Conservation (phyloP, 2,888 invertebrate genomes). For the Brenthis daphne region DNA sequence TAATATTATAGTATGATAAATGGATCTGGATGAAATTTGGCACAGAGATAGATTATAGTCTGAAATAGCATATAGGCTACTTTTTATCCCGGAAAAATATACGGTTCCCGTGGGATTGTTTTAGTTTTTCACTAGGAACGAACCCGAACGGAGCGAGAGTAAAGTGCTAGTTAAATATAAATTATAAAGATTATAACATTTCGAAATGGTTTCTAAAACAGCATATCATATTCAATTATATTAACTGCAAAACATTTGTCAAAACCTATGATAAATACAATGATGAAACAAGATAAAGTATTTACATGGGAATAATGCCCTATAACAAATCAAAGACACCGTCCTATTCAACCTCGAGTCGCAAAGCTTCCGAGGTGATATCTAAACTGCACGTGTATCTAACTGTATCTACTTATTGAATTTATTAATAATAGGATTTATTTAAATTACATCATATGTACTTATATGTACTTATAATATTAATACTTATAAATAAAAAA, state of each 20-base stretch:
- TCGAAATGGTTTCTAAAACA: background rate
- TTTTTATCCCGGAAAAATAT: too few relatives aligned
- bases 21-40: too few relatives aligned
- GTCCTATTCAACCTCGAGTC: slow-evolving; percentile 45
- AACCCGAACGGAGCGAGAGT: too few relatives aligned
- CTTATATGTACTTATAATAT: too few relatives aligned
- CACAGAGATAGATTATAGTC: too few relatives aligned
- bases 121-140: too few relatives aligned
- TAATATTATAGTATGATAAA: too few relatives aligned
- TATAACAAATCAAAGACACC: slow-evolving; percentile 43
- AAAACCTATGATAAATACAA: slow-evolving; percentile 34
- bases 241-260: slow-evolving; percentile 17
- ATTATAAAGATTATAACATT: background rate
- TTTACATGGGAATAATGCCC: slow-evolving; percentile 42
- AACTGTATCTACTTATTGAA: background rate
- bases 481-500: too few relatives aligned
- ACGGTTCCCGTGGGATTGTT: too few relatives aligned
- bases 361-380: slow-evolving; percentile 58
- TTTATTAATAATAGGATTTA: too few relatives aligned
- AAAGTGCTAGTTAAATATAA: background rate
- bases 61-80: too few relatives aligned
- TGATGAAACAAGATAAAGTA: slow-evolving; percentile 35
- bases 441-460: too few relatives aligned
- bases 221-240: background rate
- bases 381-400: slow-evolving; percentile 55